These are phyloP conservation scores for Linnaemya vulpina DNA, from an alignment of 2,888 invertebrate genomes.

Conservation along the genomic window DNA sequence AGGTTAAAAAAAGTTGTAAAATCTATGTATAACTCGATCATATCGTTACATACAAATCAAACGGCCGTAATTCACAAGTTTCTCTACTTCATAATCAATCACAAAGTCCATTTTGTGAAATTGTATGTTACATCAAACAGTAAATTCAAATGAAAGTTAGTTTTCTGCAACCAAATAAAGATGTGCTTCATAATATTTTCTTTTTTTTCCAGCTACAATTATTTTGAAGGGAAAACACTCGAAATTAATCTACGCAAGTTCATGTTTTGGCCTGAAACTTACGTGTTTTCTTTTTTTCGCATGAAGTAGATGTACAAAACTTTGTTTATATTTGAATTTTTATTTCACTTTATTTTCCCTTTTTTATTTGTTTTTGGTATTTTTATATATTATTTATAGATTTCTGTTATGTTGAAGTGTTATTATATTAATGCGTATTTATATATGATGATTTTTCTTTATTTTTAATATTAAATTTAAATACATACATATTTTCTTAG, in stretches of 20 bases:
- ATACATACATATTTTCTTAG: slow-evolving; percentile 72
- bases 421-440: slow-evolving; percentile 47
- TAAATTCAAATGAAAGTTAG: neutral
- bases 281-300: neutral
- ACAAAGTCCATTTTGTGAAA: too few species aligned
- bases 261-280: too few species aligned
- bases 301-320: slow-evolving; percentile 37
- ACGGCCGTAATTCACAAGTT: too few species aligned
- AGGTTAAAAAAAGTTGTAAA: too few species aligned
- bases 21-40: too few species aligned
- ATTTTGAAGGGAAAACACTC: too few species aligned
- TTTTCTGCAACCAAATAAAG: neutral
- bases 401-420: slow-evolving; percentile 26
- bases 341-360: slow-evolving; percentile 53
- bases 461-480: slow-evolving; percentile 71
- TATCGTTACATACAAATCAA: too few species aligned
- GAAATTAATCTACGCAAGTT: too few species aligned
- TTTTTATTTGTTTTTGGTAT: slow-evolving; percentile 8
- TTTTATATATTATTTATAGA: slow-evolving; percentile 54
- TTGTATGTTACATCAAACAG: too few species aligned
- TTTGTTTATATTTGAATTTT: slow-evolving; percentile 58
- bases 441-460: slow-evolving; percentile 19
- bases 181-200: too few species aligned
- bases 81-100: too few species aligned
- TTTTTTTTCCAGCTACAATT: too few species aligned